Evolutionary conservation across 2,888 invertebrate genomes (phyloP).

Genomic region (Hypercompe scribonia): DNA sequence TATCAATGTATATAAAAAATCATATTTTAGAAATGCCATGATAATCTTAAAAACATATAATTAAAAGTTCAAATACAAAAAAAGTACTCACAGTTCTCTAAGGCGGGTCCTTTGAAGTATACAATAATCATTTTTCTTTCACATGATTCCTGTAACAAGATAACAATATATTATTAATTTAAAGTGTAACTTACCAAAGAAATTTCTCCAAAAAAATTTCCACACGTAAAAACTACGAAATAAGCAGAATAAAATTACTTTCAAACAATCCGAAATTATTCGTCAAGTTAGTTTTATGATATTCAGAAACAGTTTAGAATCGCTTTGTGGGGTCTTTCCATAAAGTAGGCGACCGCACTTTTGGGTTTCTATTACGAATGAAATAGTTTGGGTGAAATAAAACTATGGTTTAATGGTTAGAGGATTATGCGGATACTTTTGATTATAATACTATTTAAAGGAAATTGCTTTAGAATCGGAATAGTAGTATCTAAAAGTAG

Average conservation of each 20-base stretch:
- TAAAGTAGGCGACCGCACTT: slow-evolving; percentile 15
- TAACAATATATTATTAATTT: background rate
- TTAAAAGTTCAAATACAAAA: background rate
- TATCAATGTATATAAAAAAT: too few species aligned
- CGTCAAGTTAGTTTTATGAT: slow-evolving; percentile 16
- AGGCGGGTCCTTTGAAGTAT: background rate
- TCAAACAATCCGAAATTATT: slow-evolving; percentile 9
- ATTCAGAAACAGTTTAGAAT: slow-evolving; percentile 10
- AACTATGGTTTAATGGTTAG: background rate
- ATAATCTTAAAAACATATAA: too few species aligned
- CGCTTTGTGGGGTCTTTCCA: slow-evolving; percentile 10
- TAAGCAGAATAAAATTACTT: slow-evolving; percentile 8
- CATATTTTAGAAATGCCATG: too few species aligned
- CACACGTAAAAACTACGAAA: slow-evolving; percentile 8
- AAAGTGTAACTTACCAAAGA: background rate
- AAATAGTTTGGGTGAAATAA: slow-evolving; percentile 5
- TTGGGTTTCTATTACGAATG: slow-evolving; percentile 1
- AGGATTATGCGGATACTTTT: background rate
- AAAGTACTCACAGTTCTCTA: background rate
- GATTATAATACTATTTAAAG: background rate
- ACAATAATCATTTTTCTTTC: background rate
- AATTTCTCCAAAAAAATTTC: background rate
- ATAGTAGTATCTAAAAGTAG: background rate
- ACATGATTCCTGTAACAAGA: slow-evolving; percentile 5
- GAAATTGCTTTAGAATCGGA: background rate